Evolutionary conservation across 2,888 invertebrate genomes (phyloP).

Genomic region (Parasteatoda lunata): DNA sequence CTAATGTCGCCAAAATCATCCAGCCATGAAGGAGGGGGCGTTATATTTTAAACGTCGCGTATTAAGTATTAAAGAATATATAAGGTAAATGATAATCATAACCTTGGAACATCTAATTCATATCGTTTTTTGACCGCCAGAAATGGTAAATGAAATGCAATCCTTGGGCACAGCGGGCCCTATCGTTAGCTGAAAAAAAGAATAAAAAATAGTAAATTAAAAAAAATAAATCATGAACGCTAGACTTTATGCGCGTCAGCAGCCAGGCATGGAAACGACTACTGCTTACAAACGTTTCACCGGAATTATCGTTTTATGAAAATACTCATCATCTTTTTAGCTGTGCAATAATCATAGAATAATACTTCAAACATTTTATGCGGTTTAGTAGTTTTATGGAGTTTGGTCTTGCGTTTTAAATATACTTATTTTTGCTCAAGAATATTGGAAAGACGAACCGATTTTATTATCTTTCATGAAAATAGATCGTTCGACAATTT

Average conservation of each 20-base stretch:
- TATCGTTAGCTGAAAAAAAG: conserved; percentile 21
- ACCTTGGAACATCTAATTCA: conserved; percentile 15
- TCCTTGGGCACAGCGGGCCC: not conserved
- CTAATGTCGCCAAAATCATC: conserved; percentile 7
- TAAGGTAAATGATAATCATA: not conserved
- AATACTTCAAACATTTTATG: not conserved
- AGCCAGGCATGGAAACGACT: conserved; percentile 16
- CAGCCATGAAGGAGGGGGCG: conserved; percentile 15
- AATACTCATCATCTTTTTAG: not conserved
- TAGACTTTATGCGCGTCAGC: conserved; percentile 5
- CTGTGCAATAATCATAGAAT: not conserved
- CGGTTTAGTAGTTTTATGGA: not conserved
- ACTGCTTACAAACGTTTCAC: conserved; percentile 54
- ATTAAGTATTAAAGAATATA: conserved; percentile 3
- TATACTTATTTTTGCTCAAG: no score
- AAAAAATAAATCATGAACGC: not conserved
- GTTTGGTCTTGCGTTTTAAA: not conserved
- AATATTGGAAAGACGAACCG: no score
- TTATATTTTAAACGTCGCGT: conserved; percentile 26
- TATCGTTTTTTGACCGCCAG: not conserved
- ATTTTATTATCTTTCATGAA: no score
- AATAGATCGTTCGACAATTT: no score
- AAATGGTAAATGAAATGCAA: not conserved
- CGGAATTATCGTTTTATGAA: conserved; percentile 58
- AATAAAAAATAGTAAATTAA: conserved; percentile 7